Conservation (phyloP, 1,140 invertebrate genomes). For the Drosophila pachea region DNA sequence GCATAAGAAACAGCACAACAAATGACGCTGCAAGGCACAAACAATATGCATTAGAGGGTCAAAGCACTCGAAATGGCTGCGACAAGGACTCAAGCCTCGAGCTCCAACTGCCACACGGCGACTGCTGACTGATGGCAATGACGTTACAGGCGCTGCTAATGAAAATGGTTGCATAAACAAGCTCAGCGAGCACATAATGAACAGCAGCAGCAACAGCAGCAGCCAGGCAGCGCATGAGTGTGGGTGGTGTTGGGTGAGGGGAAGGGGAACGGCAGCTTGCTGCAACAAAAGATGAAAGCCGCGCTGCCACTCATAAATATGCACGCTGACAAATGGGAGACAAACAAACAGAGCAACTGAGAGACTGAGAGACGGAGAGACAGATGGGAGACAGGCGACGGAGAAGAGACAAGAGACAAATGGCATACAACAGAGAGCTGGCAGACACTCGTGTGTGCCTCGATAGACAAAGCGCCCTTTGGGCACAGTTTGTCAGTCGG, state of each 20-base stretch:
- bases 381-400: not conserved
- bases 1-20: conserved; percentile 57
- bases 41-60: conserved; percentile 73
- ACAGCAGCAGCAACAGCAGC: conserved; percentile 30
- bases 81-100: conserved; percentile 16
- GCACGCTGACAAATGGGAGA: conserved; percentile 37
- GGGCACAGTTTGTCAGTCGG: conserved; percentile 45
- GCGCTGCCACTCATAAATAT: conserved; percentile 63
- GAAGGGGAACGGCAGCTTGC: conserved; percentile 16
- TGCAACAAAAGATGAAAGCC: conserved; percentile 68
- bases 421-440: not conserved
- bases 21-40: conserved; percentile 65
- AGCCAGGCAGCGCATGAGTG: conserved; percentile 11
- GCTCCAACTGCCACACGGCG: conserved; percentile 10
- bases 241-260: not conserved
- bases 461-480: conserved; percentile 43
- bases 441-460: conserved; percentile 41
- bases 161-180: conserved; percentile 69
- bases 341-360: conserved; percentile 32
- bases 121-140: conserved; percentile 55
- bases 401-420: conserved; percentile 1
- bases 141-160: conserved; percentile 52
- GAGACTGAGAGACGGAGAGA: conserved; percentile 12
- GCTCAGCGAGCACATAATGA: conserved; percentile 49
- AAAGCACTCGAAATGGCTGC: conserved; percentile 50